These are phyloP conservation scores for Diphyllodes magnificus DNA, from an alignment of 2,113 vertebrate genomes.

Conservation along the genomic window DNA sequence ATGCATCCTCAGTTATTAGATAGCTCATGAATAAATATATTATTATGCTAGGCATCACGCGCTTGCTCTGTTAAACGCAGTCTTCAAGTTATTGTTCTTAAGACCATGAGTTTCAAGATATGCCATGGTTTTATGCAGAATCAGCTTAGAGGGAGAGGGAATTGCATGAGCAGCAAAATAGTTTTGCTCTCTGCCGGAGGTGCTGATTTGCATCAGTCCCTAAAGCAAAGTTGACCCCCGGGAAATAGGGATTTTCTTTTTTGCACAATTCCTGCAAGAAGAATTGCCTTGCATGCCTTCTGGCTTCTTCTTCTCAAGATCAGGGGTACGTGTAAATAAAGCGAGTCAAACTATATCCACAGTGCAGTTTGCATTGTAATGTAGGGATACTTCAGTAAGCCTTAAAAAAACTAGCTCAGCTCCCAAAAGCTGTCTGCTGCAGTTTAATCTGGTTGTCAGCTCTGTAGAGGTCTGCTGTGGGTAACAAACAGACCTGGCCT, in stretches of 20 bases:
- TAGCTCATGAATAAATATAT: conserved; percentile 51
- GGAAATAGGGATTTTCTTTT: conserved; percentile 6
- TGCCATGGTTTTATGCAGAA: neutral
- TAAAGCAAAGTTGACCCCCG: neutral
- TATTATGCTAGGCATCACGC: neutral
- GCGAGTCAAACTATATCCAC: neutral
- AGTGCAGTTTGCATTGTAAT: neutral
- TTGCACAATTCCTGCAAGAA: neutral
- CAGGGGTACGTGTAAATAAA: neutral
- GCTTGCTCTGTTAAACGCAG: neutral
- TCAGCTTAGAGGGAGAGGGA: conserved; percentile 6
- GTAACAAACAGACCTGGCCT: neutral
- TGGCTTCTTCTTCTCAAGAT: neutral
- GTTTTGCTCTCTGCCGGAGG: neutral
- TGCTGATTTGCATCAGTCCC: conserved; percentile 26
- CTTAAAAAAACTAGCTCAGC: neutral
- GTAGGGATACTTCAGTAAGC: neutral
- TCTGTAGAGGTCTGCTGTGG: neutral
- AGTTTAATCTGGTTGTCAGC: neutral
- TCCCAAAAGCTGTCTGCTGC: neutral
- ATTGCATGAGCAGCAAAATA: conserved; percentile 13
- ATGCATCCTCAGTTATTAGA: conserved; percentile 57
- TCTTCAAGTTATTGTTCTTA: conserved; percentile 28
- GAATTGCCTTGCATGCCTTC: neutral
- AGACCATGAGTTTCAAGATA: neutral